Base-by-base conservation (phyloP, 2,113 vertebrate genomes). In the Terrapene triunguis region DNA sequence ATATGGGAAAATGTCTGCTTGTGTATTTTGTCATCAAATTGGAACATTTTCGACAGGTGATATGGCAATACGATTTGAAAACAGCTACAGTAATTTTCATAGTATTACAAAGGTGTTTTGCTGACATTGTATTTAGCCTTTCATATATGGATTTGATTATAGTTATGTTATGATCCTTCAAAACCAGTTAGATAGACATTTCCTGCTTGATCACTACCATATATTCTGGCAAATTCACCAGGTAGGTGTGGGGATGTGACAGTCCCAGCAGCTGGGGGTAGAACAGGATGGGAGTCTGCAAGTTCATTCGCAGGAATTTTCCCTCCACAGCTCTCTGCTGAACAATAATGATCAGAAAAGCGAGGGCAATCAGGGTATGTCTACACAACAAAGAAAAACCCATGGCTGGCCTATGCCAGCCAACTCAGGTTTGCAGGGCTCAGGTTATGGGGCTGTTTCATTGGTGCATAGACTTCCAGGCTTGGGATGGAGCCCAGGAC, bases 141-240 rank as follows among this genome's bases (percentile, higher is more conserved):
- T 54, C 35, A 55, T 65, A 32, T 85, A 65, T 0, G 3, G 8
- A n/a, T 14, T 35, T n/a, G 0, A n/a, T 47, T 4, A 19, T 2
- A n/a, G 32, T n/a, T 44, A 4, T 9, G 76, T 88, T 12, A 78
- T 69, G 3, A 3, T 27, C 84, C 89, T 35, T 8, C 21, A 79
- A 35, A 62, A 79, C 6, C 3, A 81, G 25, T n/a, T 0, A 65
- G 62, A 48, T 17, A 0, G n/a, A 0, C 21, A 1, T 25, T 27
- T 29, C 13, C 62, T 3, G 2, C 10, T 5, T 24, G 29, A 54
- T 2, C 47, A 48, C 9, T 0, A 0, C 27, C 3, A 5, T 5
- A 0, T 27, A 1, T n/a, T 35, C 79, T 2, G 2, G 80, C n/a
- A 10, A 0, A 1, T 4, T 17, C 3, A 1, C 0, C 1, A 17